Conservation (phyloP, 2,113 vertebrate genomes). For the Bubo bubo region DNA sequence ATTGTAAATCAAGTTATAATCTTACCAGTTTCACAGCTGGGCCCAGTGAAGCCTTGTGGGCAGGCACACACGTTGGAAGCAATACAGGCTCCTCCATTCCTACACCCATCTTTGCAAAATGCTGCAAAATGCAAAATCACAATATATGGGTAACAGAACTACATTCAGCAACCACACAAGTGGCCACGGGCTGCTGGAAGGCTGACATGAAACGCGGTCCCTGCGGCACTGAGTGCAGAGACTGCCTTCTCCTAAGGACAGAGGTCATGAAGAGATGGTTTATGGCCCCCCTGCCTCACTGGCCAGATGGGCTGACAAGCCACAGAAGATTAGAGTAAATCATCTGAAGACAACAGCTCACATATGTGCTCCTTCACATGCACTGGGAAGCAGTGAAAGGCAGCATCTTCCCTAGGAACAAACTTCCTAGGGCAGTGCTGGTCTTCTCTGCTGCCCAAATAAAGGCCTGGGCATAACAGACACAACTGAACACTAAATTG, state of each 20-base stretch:
- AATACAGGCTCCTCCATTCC: conserved; percentile 92
- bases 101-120: conserved; percentile 92
- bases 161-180: background rate
- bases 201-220: accelerated
- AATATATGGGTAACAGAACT: background rate
- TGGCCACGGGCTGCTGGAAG: background rate
- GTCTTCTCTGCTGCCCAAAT: background rate
- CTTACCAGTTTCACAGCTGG: conserved; percentile 94
- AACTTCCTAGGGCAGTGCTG: background rate
- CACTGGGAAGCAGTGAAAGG: background rate
- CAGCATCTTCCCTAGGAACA: background rate
- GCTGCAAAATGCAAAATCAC: conserved; percentile 79
- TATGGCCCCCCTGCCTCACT: background rate
- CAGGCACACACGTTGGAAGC: conserved; percentile 93
- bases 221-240: accelerated
- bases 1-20: background rate
- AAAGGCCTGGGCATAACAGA: background rate
- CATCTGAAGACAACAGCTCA: conserved; percentile 24
- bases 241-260: background rate
- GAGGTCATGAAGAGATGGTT: conserved; percentile 16
- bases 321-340: conserved; percentile 43
- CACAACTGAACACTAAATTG: background rate
- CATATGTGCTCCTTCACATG: background rate
- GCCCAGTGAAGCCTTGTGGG: conserved; percentile 93
- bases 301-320: conserved; percentile 38